phyloP scores from a whole-genome alignment of 1,140 invertebrate genomes.

The Heliconius hewitsoni region DNA sequence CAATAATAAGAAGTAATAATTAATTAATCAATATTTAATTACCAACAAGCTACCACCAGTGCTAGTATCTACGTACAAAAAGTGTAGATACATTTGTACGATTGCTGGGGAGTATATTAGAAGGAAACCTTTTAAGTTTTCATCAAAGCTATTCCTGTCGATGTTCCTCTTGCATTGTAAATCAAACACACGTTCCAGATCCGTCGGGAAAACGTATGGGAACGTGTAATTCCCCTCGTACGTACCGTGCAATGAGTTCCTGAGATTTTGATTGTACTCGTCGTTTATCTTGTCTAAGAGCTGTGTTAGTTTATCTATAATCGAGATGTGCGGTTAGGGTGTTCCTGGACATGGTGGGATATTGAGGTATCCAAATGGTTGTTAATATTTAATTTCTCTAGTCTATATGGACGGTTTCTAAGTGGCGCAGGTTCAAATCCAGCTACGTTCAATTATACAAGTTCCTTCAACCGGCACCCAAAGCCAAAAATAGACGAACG shows the following conservation, averaged over 20 bases:
- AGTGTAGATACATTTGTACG: constrained; percentile 58
- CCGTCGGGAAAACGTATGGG: constrained; percentile 55
- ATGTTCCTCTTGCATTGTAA: constrained; percentile 51
- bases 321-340: not conserved
- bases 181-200: constrained; percentile 54
- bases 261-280: constrained; percentile 35
- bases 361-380: too few relatives aligned
- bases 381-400: too few relatives aligned
- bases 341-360: too few relatives aligned
- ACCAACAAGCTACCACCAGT: not conserved
- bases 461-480: too few relatives aligned
- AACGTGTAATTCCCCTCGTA: constrained; percentile 43
- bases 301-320: constrained; percentile 48
- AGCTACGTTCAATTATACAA: too few relatives aligned
- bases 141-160: constrained; percentile 65
- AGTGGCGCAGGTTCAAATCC: too few relatives aligned
- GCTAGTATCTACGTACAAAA: not conserved
- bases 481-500: too few relatives aligned
- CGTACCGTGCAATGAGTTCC: constrained; percentile 28
- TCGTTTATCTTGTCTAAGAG: constrained; percentile 52
- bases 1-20: not conserved
- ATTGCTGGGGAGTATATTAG: constrained; percentile 61
- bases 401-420: too few relatives aligned
- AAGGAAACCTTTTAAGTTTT: constrained; percentile 77
- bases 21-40: not conserved